phyloP scores from a whole-genome alignment of 2,113 vertebrate species.

The Chloebia gouldiae region DNA sequence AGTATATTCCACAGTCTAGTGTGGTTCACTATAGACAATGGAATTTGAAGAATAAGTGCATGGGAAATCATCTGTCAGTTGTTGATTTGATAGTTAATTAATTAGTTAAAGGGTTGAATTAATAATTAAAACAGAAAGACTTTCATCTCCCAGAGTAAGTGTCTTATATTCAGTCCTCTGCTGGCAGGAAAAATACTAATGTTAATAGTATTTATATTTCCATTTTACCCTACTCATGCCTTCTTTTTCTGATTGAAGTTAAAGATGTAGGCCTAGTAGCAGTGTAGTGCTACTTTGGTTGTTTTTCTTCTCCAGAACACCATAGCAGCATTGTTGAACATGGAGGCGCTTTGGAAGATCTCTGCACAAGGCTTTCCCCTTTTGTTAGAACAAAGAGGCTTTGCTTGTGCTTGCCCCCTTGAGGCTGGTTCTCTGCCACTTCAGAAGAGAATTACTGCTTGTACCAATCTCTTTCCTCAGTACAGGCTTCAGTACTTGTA shows the following conservation, averaged over 20 bases:
- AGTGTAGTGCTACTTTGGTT: background rate
- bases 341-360: background rate
- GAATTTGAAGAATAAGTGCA: fast-evolving
- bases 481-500: background rate
- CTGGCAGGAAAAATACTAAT: background rate
- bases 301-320: background rate
- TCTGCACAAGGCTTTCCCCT: background rate
- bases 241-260: background rate
- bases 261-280: background rate
- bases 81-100: background rate
- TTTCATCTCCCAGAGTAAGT: background rate
- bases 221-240: background rate
- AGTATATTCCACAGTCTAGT: background rate
- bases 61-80: background rate
- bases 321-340: background rate
- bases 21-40: background rate
- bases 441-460: background rate
- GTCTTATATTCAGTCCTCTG: background rate
- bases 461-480: background rate
- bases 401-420: background rate
- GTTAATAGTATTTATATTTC: background rate
- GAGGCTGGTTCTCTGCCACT: background rate
- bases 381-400: background rate
- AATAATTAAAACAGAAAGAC: background rate
- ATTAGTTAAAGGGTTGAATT: background rate